These are phyloP conservation scores for Penaeus chinensis DNA, from an alignment of 1,140 invertebrate species.

Conservation along the genomic window DNA sequence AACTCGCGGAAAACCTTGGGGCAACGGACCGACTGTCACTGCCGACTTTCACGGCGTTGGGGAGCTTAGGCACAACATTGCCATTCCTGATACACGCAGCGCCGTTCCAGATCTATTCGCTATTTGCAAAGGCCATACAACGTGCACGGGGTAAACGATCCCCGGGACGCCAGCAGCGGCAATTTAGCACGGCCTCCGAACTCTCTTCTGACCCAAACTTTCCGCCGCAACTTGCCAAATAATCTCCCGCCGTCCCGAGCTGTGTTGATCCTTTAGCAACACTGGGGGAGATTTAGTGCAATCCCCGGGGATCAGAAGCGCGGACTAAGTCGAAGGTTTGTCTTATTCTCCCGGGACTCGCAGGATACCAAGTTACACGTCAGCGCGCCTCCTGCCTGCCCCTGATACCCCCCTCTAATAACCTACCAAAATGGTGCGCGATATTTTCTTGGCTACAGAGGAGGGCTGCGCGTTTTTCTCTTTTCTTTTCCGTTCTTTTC, in stretches of 20 bases:
- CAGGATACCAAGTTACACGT: slow-evolving; percentile 50
- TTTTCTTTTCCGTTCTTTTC: no score
- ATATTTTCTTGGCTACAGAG: neutral
- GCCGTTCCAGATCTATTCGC: neutral
- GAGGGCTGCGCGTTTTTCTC: neutral
- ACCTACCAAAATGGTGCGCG: neutral
- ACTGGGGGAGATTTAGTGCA: slow-evolving; percentile 37
- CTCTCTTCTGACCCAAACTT: no score
- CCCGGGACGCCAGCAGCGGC: no score
- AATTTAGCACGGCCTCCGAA: no score
- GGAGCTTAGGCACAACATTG: slow-evolving; percentile 47
- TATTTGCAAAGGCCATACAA: neutral
- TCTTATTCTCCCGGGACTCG: slow-evolving; percentile 35
- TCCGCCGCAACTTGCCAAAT: neutral
- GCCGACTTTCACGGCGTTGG: slow-evolving; percentile 39
- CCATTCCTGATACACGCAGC: slow-evolving; percentile 7
- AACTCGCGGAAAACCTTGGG: slow-evolving; percentile 19
- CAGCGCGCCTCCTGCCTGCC: slow-evolving; percentile 16
- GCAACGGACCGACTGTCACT: slow-evolving; percentile 57
- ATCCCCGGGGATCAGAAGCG: slow-evolving; percentile 21
- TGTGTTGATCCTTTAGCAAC: slow-evolving; percentile 6
- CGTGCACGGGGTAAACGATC: neutral
- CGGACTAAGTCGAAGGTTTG: slow-evolving; percentile 41
- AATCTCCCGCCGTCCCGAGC: neutral
- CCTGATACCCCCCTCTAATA: slow-evolving; percentile 39